phyloP scores from a whole-genome alignment of 2,797 vertebrate species.

The Holocentrus rufus region DNA sequence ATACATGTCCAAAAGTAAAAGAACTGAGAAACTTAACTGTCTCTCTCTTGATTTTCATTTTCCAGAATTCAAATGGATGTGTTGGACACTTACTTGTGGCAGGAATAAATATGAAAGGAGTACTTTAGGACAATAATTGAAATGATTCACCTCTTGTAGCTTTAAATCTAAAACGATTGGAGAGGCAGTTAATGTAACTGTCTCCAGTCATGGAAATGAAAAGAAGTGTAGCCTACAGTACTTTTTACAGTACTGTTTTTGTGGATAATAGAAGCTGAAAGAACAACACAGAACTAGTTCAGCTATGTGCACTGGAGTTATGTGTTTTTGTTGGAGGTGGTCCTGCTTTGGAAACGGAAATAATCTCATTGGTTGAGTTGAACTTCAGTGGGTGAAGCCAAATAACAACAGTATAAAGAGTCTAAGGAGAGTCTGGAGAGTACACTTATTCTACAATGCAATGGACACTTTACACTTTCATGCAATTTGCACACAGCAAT shows the following conservation, averaged over 20 bases:
- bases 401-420: too few species aligned
- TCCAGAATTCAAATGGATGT: conserved; percentile 19
- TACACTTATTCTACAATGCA: too few species aligned
- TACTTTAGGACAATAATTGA: conserved; percentile 49
- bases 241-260: conserved; percentile 63
- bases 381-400: background rate
- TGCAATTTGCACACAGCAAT: too few species aligned
- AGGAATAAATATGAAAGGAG: conserved; percentile 40
- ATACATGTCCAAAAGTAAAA: background rate
- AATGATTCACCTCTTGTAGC: conserved; percentile 60
- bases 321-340: background rate
- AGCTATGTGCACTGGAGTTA: conserved; percentile 22
- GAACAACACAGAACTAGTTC: conserved; percentile 43
- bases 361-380: too few species aligned
- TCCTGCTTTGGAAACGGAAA: background rate
- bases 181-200: conserved; percentile 48
- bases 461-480: too few species aligned
- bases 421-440: too few species aligned
- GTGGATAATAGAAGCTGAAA: conserved; percentile 31
- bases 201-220: conserved; percentile 39
- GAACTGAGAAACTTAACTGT: background rate
- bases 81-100: conserved; percentile 29
- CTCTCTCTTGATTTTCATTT: conserved; percentile 18
- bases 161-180: conserved; percentile 57
- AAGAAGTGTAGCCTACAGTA: conserved; percentile 40